Base-by-base conservation (phyloP, 2,888 invertebrate genomes). In the Drosophila histrio region DNA sequence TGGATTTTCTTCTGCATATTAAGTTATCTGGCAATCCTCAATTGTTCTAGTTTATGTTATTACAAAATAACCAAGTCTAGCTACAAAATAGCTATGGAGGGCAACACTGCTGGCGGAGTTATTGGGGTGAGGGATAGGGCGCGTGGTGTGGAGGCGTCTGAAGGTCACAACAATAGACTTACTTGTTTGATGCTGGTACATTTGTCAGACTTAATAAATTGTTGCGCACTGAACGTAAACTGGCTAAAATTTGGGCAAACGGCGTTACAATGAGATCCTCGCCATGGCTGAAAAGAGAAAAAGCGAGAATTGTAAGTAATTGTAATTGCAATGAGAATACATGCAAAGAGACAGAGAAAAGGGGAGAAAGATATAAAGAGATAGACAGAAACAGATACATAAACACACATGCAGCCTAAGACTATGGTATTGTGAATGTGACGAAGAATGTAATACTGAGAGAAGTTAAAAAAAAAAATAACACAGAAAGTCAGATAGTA, bases 241-340 rank as follows among this genome's bases (percentile, higher is more conserved):
- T 98, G 92, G 99, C 99, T 93, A 99, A 95, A 93, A 99, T 97
- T 94, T 99, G 99, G 93, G 99, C 99, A 94, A 99, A 99, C 89
- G 99, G 99, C 89, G 99, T 99, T 92, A 99, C 99, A 92, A 99
- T 99, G 93, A 99, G 95, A 93, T 99, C 99, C 94, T 99, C 99
- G 91, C 98, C 98, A 94, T 99, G 98, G 93, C 92, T 92, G 81
- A 47, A 87, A 87, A 41, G 41, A 60, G 60, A 59, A 43, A 62
- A 0, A 17, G 17, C 47, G 13, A 36, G 34, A 59, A 5, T 39
- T 32, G 13, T 28, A 11, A 43, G 22, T 36, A 50, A 24, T 17
- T 36, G 13, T 24, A 24, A 39, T 24, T 38, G n/a, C 13, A 28
- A 2, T 38, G n/a, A 15, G 17, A 24, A 17, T 7, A 46, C 46